phyloP scores from a whole-genome alignment of 2,113 vertebrate genomes.

The Corapipo altera region DNA sequence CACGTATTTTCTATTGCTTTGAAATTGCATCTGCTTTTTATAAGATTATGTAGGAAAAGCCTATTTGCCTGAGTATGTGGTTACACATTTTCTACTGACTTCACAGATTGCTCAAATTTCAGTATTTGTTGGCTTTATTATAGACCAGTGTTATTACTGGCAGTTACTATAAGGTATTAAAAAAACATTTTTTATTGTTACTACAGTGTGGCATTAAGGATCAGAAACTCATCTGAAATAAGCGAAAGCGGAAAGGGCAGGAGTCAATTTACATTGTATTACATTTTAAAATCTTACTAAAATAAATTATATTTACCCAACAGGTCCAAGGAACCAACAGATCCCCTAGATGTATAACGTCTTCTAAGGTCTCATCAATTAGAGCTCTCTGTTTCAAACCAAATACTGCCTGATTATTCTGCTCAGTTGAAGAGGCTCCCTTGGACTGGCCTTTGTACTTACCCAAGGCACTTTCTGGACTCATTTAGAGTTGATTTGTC shows the following conservation, averaged over 20 bases:
- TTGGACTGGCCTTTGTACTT: neutral
- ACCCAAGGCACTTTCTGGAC: neutral
- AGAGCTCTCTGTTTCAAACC: neutral
- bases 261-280: neutral
- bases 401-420: neutral
- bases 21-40: constrained; percentile 58
- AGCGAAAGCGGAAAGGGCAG: neutral
- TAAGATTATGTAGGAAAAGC: constrained; percentile 54
- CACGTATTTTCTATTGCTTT: constrained; percentile 33
- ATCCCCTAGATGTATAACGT: neutral
- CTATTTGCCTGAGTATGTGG: constrained; percentile 48
- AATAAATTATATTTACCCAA: neutral
- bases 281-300: neutral
- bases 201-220: neutral
- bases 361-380: neutral
- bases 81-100: constrained; percentile 67
- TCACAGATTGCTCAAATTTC: constrained; percentile 64
- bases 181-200: constrained; percentile 26
- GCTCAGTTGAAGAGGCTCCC: neutral
- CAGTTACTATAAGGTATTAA: constrained; percentile 9
- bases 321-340: neutral
- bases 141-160: constrained; percentile 52
- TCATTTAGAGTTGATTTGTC: neutral
- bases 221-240: constrained; percentile 21
- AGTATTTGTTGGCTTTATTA: constrained; percentile 60